These are phyloP conservation scores for Lepisosteus oculatus DNA, from an alignment of 2,113 vertebrate genomes.

Conservation along the genomic window DNA sequence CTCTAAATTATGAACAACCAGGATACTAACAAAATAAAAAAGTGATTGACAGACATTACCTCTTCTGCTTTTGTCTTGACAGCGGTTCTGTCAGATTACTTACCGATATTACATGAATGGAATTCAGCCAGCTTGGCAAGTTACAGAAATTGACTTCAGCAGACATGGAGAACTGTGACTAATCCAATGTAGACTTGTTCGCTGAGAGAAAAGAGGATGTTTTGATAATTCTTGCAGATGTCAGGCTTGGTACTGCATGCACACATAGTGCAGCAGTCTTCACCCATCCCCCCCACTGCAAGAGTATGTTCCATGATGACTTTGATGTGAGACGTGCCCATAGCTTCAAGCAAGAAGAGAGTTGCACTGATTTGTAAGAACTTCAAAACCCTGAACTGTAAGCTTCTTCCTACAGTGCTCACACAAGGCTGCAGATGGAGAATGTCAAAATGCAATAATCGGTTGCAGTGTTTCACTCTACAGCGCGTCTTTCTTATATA, in stretches of 20 bases:
- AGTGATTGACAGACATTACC: slow-evolving; percentile 23
- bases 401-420: not conserved
- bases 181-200: slow-evolving; percentile 22
- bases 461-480: too few relatives aligned
- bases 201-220: not conserved
- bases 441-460: not conserved
- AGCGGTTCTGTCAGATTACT: slow-evolving; percentile 19
- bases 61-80: slow-evolving; percentile 14
- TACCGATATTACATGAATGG: slow-evolving; percentile 19
- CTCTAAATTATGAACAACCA: too few relatives aligned
- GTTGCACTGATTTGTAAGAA: not conserved
- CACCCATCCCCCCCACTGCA: not conserved
- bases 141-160: slow-evolving; percentile 26
- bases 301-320: not conserved
- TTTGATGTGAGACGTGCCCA: not conserved
- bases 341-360: not conserved
- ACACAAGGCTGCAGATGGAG: not conserved
- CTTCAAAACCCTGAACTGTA: not conserved
- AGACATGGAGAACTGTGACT: slow-evolving; percentile 26
- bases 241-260: not conserved
- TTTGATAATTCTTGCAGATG: slow-evolving; percentile 1
- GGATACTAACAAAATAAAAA: not conserved
- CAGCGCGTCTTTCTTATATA: too few relatives aligned
- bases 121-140: slow-evolving; percentile 23
- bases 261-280: not conserved